Percentiles rank a stretch among this genome's conserved stretches.
phyloP scores from a whole-genome alignment of 2,888 invertebrate species.

The Doris montereyensis region DNA sequence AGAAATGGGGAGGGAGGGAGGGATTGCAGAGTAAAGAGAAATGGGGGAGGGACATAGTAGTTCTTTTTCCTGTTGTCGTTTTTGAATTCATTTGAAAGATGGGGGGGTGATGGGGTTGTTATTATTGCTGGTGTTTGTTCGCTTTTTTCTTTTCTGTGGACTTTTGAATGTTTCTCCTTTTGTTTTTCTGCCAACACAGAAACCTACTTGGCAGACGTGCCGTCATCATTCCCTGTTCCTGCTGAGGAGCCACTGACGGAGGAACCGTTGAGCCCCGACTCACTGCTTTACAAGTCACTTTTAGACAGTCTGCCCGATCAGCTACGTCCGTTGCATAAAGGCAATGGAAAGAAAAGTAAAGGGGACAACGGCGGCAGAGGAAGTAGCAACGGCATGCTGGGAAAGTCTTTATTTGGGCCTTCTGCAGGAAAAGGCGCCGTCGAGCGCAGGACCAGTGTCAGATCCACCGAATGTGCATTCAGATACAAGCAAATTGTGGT shows the following conservation, averaged over 20 bases:
- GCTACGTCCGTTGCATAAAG: constrained; percentile 54
- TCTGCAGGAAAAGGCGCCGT: too few species aligned
- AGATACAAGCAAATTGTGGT: constrained; percentile 77
- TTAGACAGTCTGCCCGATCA: constrained; percentile 61
- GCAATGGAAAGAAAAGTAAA: constrained; percentile 17
- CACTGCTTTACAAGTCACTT: constrained; percentile 62
- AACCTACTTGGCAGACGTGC: constrained; percentile 53
- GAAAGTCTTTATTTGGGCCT: too few species aligned
- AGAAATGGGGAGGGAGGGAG: too few species aligned
- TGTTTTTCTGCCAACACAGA: constrained; percentile 43
- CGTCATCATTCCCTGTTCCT: constrained; percentile 52
- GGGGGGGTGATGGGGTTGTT: constrained; percentile 1
- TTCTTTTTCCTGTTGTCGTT: too few species aligned
- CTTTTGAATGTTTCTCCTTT: constrained; percentile 13
- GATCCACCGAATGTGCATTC: constrained; percentile 72
- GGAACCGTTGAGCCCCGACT: constrained; percentile 61
- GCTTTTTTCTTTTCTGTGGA: background rate
- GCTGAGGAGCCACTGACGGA: constrained; percentile 44
- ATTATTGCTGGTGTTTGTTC: background rate
- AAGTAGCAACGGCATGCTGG: background rate
- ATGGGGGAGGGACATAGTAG: too few species aligned
- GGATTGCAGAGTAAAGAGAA: too few species aligned
- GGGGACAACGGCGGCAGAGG: constrained; percentile 24
- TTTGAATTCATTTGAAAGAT: too few species aligned
- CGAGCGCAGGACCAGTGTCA: constrained; percentile 68